Evolutionary conservation across 2,113 vertebrate genomes (phyloP), one percentile per base, ranked within the genome.

Genomic region (Lipotes vexillifer): DNA sequence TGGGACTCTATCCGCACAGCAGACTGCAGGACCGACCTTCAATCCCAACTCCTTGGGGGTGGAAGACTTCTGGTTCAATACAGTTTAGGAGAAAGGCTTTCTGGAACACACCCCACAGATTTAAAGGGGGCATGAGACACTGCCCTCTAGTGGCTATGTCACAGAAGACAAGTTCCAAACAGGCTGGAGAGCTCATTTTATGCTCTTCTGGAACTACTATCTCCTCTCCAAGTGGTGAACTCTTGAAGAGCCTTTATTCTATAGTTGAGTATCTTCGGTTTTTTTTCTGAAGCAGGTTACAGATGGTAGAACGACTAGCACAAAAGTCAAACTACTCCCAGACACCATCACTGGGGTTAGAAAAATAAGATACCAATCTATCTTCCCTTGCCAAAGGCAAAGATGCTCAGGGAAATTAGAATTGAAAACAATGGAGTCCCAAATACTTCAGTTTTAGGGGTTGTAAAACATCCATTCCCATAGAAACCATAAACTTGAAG

Each of bases 401-500:
- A 77, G 74, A 41, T 85, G 9, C 66, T 78, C 25, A 29, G 31
- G 9, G 11, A 94, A 92, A 90, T 61, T 0, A 68, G 46, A 95
- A 82, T 6, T 20, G 25, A 77, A 88, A 80, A 71, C 21, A 31
- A 15, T 20, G 31, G 17, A 6, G 31, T 46, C n/a, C 31, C 3
- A 1, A 61, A 3, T 18, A 69, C 31, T 68, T 57, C 2, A 63
- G 10, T 61, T 57, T 69, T 2, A 9, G 46, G 33, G 21, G 72
- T 23, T 63, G 5, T n/a, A 63, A 10, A 10, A 78, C 78, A 80
- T 61, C 20, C 1, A 10, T 72, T 96, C 36, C 85, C 33, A 41
- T 3, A 86, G n/a, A 31, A 91, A 90, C n/a, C 44, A 65, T 68
- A 49, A 91, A 85, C 33, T 59, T 36, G 7, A 94, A 91, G 55